Percentiles rank a stretch among this genome's conserved stretches.
phyloP scores from a whole-genome alignment of 1,140 invertebrate genomes.

The Neuroterus valhalla region DNA sequence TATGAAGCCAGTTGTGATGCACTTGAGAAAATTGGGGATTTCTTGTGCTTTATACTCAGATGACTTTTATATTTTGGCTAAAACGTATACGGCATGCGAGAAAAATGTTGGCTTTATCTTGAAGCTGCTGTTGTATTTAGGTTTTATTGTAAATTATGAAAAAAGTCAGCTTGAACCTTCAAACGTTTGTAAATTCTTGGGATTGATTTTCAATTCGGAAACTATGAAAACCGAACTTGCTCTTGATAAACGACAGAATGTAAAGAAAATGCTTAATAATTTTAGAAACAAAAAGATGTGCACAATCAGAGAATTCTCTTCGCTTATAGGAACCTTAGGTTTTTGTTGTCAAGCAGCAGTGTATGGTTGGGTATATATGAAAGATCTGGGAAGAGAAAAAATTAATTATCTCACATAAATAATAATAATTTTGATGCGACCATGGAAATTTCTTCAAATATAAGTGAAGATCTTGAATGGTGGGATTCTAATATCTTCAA shows the following conservation, averaged over 20 bases:
- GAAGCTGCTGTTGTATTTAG: neutral
- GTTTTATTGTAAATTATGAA: neutral
- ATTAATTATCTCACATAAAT: neutral
- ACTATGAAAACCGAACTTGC: neutral
- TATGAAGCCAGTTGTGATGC: conserved; percentile 46
- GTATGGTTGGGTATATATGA: conserved; percentile 32
- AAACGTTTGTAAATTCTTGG: neutral
- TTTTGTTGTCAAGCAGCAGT: conserved; percentile 14
- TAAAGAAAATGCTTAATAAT: neutral
- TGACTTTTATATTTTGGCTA: conserved; percentile 4
- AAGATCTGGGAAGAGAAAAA: conserved; percentile 33
- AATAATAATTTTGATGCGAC: conserved; percentile 32
- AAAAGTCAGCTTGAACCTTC: neutral
- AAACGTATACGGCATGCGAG: neutral
- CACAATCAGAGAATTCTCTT: conserved; percentile 28
- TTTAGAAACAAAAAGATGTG: conserved; percentile 7
- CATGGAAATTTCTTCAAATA: conserved; percentile 5
- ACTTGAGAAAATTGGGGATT: conserved; percentile 23
- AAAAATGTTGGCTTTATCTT: neutral
- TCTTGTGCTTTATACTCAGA: conserved; percentile 22
- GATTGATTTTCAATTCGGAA: neutral
- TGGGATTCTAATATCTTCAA: neutral
- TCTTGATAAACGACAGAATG: neutral
- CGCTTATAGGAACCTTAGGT: conserved; percentile 26
- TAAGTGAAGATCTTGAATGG: conserved; percentile 21